These are phyloP conservation scores for Agapornis canus DNA, from an alignment of 2,797 vertebrate genomes.

Conservation along the genomic window DNA sequence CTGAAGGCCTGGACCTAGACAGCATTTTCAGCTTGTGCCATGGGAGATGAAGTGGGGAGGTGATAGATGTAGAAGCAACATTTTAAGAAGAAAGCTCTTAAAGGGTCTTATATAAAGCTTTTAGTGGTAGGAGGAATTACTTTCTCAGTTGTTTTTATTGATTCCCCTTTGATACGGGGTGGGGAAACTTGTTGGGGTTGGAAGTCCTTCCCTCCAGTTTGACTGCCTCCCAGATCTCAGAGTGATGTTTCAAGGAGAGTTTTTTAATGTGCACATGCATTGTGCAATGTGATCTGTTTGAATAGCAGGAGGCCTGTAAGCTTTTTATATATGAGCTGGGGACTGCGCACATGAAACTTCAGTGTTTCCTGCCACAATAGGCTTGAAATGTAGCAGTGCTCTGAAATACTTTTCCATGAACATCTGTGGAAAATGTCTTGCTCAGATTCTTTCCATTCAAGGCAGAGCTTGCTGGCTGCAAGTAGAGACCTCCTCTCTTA, in stretches of 20 bases:
- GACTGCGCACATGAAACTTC: background rate
- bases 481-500: background rate
- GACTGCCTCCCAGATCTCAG: background rate
- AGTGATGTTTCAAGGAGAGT: constrained; percentile 18
- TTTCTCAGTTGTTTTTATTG: constrained; percentile 29
- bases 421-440: constrained; percentile 61
- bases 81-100: constrained; percentile 36
- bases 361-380: constrained; percentile 42
- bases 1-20: background rate
- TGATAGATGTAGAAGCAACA: background rate
- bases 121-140: constrained; percentile 31
- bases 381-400: constrained; percentile 36
- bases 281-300: background rate
- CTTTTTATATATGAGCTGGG: background rate
- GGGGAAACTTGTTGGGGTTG: background rate
- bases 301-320: background rate
- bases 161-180: constrained; percentile 8
- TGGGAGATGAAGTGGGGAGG: background rate
- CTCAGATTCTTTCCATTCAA: constrained; percentile 56
- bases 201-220: background rate
- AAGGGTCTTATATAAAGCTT: constrained; percentile 33
- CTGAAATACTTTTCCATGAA: constrained; percentile 52
- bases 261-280: background rate
- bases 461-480: constrained; percentile 46
- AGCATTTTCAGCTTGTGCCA: background rate